phyloP scores from a whole-genome alignment of 2,888 invertebrate genomes.

The Protonemura montana region DNA sequence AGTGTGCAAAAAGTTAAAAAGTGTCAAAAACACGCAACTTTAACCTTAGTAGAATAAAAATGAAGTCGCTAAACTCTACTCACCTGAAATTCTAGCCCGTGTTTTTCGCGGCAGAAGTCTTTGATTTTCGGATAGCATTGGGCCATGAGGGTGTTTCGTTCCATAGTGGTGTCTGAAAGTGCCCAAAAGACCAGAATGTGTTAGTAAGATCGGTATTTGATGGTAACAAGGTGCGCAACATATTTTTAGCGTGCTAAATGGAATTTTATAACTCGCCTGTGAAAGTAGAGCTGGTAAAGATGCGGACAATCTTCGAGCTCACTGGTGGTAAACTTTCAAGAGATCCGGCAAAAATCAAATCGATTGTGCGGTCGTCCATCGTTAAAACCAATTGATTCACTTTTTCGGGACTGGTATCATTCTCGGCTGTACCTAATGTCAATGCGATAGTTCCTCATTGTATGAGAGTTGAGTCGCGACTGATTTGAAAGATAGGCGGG shows the following conservation, averaged over 20 bases:
- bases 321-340: slow-evolving; percentile 90
- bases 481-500: background rate
- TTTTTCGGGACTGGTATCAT: no score
- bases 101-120: slow-evolving; percentile 95
- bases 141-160: slow-evolving; percentile 96
- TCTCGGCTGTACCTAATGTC: no score
- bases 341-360: slow-evolving; percentile 88
- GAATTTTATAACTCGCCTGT: slow-evolving; percentile 73
- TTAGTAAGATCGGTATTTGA: slow-evolving; percentile 4
- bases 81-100: slow-evolving; percentile 98
- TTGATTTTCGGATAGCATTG: slow-evolving; percentile 97
- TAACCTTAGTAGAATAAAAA: no score
- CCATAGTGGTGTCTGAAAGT: slow-evolving; percentile 90
- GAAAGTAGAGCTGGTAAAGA: slow-evolving; percentile 98
- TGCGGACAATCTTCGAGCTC: slow-evolving; percentile 96
- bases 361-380: slow-evolving; percentile 92
- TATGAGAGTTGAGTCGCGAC: background rate
- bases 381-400: background rate
- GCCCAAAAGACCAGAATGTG: background rate
- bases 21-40: no score
- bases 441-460: background rate
- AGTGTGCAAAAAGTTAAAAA: no score
- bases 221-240: background rate
- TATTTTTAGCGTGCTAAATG: background rate
- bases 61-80: no score